A percentile compares a stretch with the other conserved stretches of the same genome.
phyloP scores from a whole-genome alignment of 2,113 vertebrate genomes.

The Dinomys branickii region DNA sequence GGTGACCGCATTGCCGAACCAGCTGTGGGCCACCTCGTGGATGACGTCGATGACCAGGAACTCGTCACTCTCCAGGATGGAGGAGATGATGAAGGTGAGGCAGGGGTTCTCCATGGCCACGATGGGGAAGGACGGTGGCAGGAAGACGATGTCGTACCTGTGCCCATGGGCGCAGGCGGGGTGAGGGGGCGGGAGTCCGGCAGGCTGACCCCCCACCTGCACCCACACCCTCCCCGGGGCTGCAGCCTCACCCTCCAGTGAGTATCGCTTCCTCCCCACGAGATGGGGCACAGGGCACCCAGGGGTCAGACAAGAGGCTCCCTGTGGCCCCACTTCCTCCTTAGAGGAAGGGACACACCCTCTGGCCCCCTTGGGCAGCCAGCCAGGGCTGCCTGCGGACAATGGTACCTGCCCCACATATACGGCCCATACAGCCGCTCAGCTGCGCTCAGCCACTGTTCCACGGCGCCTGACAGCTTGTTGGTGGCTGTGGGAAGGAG shows the following conservation, averaged over 20 bases:
- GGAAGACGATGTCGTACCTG: slow-evolving; percentile 98
- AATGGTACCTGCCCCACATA: slow-evolving; percentile 94
- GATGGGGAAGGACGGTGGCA: slow-evolving; percentile 97
- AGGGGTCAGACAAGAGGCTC: not conserved
- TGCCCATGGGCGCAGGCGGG: not conserved
- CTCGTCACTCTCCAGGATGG: slow-evolving; percentile 97
- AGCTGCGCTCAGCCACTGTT: slow-evolving; percentile 94
- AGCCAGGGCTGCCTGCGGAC: not conserved
- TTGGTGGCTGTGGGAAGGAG: slow-evolving; percentile 93
- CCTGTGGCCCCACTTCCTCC: not conserved
- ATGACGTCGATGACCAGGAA: slow-evolving; percentile 97
- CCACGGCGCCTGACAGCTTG: slow-evolving; percentile 94
- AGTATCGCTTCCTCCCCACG: not conserved
- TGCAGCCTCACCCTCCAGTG: not conserved
- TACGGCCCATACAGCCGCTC: slow-evolving; percentile 96
- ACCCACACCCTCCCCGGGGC: not conserved
- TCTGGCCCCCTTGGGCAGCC: not conserved
- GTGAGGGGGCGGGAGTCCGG: not conserved
- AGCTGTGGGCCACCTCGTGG: slow-evolving; percentile 97
- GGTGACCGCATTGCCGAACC: slow-evolving; percentile 98
- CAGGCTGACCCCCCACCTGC: too few species aligned
- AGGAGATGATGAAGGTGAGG: slow-evolving; percentile 98
- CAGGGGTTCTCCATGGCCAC: slow-evolving; percentile 99
- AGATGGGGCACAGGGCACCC: not conserved
- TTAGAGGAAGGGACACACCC: not conserved